A percentile compares a stretch with the other conserved stretches of the same genome.
Conservation (phyloP, 2,888 invertebrate genomes). For the Sinopyrophorus schimmeli region DNA sequence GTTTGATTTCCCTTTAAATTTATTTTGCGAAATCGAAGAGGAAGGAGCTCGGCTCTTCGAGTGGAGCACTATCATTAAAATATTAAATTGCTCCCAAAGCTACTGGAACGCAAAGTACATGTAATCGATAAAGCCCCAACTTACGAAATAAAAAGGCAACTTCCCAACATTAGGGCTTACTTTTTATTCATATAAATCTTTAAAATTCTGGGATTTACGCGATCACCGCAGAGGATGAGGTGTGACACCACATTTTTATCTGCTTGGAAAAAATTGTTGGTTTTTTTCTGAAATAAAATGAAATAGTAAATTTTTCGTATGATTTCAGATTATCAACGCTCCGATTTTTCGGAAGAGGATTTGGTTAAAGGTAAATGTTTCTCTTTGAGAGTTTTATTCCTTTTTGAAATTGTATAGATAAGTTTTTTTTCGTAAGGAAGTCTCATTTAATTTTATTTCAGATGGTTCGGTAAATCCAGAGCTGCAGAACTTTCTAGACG, state of each 20-base stretch:
- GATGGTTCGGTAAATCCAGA: conserved; percentile 16
- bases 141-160: neutral
- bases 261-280: neutral
- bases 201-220: conserved; percentile 2
- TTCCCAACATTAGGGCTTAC: no score
- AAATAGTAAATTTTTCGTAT: conserved; percentile 1
- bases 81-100: conserved; percentile 1
- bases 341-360: conserved; percentile 19
- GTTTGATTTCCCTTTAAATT: no score
- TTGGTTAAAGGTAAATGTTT: conserved; percentile 20
- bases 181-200: no score
- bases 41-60: no score
- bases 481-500: conserved; percentile 11
- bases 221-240: no score
- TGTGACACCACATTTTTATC: neutral
- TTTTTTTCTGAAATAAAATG: neutral
- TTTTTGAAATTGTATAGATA: neutral
- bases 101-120: neutral
- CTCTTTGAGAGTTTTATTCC: neutral
- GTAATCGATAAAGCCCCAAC: conserved; percentile 14
- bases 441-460: conserved; percentile 8
- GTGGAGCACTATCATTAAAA: conserved; percentile 4
- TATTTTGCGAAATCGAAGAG: no score
- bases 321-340: conserved; percentile 21
- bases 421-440: neutral